phyloP scores from a whole-genome alignment of 2,113 vertebrate species.

The Aegithalos caudatus region DNA sequence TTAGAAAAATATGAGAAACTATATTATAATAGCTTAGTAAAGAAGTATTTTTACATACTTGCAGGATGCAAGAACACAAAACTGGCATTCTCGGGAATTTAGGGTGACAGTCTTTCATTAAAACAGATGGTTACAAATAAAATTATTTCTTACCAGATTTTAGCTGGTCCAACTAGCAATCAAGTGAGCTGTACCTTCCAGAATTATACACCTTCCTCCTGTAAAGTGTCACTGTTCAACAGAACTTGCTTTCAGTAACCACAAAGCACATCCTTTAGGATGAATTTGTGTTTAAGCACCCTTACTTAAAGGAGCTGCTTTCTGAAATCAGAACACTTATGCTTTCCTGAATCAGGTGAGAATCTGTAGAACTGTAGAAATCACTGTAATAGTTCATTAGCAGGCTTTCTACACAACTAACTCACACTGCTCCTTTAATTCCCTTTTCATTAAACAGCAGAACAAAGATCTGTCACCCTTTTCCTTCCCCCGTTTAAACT shows the following conservation, averaged over 20 bases:
- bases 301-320: background rate
- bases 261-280: background rate
- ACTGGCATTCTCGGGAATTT: constrained; percentile 67
- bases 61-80: constrained; percentile 61
- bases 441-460: background rate
- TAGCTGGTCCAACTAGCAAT: background rate
- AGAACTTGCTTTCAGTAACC: background rate
- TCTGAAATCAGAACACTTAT: background rate
- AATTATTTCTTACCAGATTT: background rate
- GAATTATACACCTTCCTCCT: background rate
- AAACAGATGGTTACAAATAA: background rate
- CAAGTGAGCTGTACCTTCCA: background rate
- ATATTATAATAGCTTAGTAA: constrained; percentile 63
- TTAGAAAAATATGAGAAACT: constrained; percentile 61
- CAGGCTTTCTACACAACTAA: background rate
- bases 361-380: background rate
- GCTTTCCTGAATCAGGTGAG: background rate
- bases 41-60: constrained; percentile 63
- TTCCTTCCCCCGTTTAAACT: constrained; percentile 56
- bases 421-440: background rate
- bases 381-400: background rate
- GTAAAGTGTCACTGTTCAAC: background rate
- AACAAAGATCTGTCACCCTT: constrained; percentile 44
- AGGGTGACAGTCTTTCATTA: constrained; percentile 39
- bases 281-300: background rate